A percentile compares a stretch with the other conserved stretches of the same genome.
phyloP scores from a whole-genome alignment of 1,140 invertebrate species.

The Drosophila nigromelanica region DNA sequence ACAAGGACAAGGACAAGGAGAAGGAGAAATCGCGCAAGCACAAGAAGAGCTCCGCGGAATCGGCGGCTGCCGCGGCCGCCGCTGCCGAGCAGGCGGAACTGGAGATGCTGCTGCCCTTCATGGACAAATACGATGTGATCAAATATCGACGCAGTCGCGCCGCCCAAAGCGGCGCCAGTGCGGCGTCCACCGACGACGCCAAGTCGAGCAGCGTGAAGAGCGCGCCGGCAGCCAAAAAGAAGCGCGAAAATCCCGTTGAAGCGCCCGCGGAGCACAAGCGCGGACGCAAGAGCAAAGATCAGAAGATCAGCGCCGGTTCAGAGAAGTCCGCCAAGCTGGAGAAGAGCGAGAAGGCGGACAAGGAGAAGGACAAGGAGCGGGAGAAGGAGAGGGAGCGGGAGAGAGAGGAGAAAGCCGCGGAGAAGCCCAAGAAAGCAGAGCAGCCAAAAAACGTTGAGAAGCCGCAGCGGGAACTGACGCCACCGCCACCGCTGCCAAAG shows the following conservation, averaged over 20 bases:
- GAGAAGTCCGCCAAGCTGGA: constrained; percentile 53
- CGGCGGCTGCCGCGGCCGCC: constrained; percentile 56
- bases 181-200: constrained; percentile 55
- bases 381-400: constrained; percentile 44
- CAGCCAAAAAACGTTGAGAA: constrained; percentile 40
- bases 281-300: constrained; percentile 59
- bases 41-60: constrained; percentile 64
- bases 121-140: constrained; percentile 87
- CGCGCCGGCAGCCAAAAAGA: constrained; percentile 49
- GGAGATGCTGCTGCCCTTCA: constrained; percentile 74
- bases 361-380: constrained; percentile 32
- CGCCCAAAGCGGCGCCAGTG: constrained; percentile 36
- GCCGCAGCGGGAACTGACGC: constrained; percentile 22
- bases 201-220: constrained; percentile 54
- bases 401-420: constrained; percentile 5
- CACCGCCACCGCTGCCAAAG: neutral
- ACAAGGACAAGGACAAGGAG: constrained; percentile 44
- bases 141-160: constrained; percentile 87
- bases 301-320: constrained; percentile 29
- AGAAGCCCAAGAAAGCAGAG: constrained; percentile 53
- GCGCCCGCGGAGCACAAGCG: constrained; percentile 51
- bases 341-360: constrained; percentile 28
- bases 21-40: constrained; percentile 53
- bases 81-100: constrained; percentile 73
- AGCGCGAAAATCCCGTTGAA: constrained; percentile 44